A percentile compares a stretch with the other conserved stretches of the same genome.
Evolutionary conservation across 2,113 vertebrate species (phyloP).

Genomic region (Calidris pugnax): DNA sequence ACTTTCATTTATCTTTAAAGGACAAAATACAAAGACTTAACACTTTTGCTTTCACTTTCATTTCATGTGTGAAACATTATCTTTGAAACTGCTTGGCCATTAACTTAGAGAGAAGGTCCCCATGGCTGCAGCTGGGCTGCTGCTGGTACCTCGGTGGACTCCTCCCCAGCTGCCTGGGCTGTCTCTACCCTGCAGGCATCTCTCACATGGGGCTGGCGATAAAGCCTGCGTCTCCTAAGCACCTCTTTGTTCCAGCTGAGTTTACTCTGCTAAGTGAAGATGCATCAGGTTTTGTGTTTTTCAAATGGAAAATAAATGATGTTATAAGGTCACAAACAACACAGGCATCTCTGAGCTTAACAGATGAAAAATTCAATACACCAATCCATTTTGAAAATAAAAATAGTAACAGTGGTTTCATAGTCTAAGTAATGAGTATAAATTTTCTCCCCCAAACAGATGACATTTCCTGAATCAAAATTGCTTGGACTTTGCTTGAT

Average conservation of each 20-base stretch:
- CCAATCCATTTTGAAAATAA: neutral
- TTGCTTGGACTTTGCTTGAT: neutral
- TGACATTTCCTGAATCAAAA: neutral
- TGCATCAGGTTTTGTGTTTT: neutral
- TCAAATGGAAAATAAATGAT: neutral
- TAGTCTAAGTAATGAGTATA: neutral
- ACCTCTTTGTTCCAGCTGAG: neutral
- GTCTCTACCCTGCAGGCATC: neutral
- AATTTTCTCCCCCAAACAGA: neutral
- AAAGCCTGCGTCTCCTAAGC: fast-evolving
- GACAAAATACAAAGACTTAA: neutral
- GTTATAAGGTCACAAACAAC: neutral
- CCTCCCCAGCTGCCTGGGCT: neutral
- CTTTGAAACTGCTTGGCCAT: neutral
- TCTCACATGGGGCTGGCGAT: neutral
- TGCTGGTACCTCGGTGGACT: neutral
- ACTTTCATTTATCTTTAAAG: neutral
- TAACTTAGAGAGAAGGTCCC: neutral
- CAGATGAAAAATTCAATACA: neutral
- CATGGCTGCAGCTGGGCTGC: neutral
- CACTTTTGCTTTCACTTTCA: neutral
- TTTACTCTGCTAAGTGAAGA: neutral
- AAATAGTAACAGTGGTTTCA: neutral
- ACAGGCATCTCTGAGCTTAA: neutral
- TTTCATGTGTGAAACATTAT: neutral